phyloP scores from a whole-genome alignment of 2,113 vertebrate genomes.

The Mormoops blainvillei region DNA sequence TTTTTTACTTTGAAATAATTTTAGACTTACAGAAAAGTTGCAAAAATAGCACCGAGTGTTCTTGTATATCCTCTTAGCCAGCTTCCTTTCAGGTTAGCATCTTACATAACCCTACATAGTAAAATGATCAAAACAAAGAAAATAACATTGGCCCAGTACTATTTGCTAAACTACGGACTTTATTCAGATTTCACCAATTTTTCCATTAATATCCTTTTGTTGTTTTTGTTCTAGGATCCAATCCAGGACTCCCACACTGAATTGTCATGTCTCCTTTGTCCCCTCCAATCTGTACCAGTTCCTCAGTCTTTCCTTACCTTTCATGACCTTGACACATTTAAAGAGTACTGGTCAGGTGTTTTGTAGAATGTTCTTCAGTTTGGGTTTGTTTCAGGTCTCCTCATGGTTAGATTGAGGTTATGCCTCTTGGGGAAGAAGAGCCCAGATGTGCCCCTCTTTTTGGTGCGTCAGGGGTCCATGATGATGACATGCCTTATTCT shows the following conservation, averaged over 20 bases:
- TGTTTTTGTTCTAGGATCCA: background rate
- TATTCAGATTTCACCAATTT: background rate
- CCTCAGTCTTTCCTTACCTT: background rate
- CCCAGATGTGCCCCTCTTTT: background rate
- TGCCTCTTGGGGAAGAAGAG: background rate
- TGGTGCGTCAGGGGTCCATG: rapidly evolving
- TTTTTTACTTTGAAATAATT: slow-evolving; percentile 47
- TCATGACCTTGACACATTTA: background rate
- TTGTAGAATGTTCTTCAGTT: background rate
- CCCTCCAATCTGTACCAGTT: background rate
- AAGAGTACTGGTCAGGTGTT: background rate
- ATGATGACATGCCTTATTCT: background rate
- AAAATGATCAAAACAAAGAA: background rate
- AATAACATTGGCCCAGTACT: background rate
- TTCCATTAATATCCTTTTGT: background rate
- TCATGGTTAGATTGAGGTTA: background rate
- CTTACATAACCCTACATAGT: background rate
- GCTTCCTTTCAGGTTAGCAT: slow-evolving; percentile 2
- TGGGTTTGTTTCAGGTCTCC: background rate
- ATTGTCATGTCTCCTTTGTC: background rate
- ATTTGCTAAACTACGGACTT: background rate
- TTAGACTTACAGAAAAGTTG: slow-evolving; percentile 36
- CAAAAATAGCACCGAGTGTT: slow-evolving; percentile 35
- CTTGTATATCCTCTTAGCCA: background rate
- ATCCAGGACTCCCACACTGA: background rate